Evolutionary conservation across 1,140 invertebrate species (phyloP).

Genomic region (Meloidogyne exigua): DNA sequence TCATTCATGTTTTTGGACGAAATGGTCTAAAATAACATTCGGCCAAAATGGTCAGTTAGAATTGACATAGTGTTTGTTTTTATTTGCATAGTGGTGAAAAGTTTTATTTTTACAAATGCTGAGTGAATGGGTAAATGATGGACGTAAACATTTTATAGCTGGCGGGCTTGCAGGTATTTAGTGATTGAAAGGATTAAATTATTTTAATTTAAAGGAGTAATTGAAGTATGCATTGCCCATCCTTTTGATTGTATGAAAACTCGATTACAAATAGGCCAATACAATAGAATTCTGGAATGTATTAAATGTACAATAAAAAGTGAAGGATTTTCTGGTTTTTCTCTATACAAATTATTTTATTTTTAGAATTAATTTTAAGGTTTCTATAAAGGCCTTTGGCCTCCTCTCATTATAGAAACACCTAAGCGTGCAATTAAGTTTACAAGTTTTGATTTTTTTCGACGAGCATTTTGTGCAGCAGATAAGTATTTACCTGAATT

Average conservation of each 20-base stretch:
- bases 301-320: slow-evolving; percentile 80
- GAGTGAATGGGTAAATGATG: slow-evolving; percentile 64
- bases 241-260: slow-evolving; percentile 89
- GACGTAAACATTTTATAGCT: slow-evolving; percentile 78
- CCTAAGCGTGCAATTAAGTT: slow-evolving; percentile 90
- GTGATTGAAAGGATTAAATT: neutral
- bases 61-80: too few species aligned
- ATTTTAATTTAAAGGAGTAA: slow-evolving; percentile 69
- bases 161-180: slow-evolving; percentile 78
- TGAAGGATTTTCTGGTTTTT: slow-evolving; percentile 70
- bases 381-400: slow-evolving; percentile 76
- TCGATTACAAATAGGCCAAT: slow-evolving; percentile 78
- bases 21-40: too few species aligned
- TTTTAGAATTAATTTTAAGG: slow-evolving; percentile 65
- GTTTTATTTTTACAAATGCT: too few species aligned
- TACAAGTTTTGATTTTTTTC: slow-evolving; percentile 83
- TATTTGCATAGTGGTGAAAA: too few species aligned
- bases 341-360: slow-evolving; percentile 22
- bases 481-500: slow-evolving; percentile 48
- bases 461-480: slow-evolving; percentile 67
- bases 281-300: slow-evolving; percentile 79
- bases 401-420: slow-evolving; percentile 85
- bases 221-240: slow-evolving; percentile 92
- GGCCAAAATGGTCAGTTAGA: too few species aligned
- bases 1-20: too few species aligned